Percentiles rank a stretch among this genome's conserved stretches.
Conservation (phyloP, 2,797 vertebrate species). For the Rousettus madagascariensis region DNA sequence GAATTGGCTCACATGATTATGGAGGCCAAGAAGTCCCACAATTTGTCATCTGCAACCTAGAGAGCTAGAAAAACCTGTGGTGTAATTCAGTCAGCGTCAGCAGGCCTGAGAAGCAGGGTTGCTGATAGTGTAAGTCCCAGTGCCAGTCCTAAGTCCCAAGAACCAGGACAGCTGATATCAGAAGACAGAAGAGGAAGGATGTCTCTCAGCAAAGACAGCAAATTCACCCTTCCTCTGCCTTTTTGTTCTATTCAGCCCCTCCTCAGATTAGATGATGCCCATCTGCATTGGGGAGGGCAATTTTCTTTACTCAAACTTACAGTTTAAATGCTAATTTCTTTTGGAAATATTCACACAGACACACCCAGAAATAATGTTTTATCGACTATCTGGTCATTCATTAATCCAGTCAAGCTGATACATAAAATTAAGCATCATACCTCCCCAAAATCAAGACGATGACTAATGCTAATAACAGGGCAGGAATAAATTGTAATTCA, state of each 20-base stretch:
- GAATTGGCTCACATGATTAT: neutral
- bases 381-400: neutral
- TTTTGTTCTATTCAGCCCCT: neutral
- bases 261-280: neutral
- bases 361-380: neutral
- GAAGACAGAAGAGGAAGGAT: neutral
- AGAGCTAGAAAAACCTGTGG: neutral
- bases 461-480: neutral
- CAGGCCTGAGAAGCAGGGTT: neutral
- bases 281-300: neutral
- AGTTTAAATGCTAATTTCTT: neutral
- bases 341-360: neutral
- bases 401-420: neutral
- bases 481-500: neutral
- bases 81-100: neutral
- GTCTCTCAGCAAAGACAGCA: neutral
- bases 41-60: neutral
- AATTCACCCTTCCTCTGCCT: neutral
- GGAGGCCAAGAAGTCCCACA: neutral
- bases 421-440: neutral
- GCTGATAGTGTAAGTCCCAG: neutral
- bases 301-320: neutral
- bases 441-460: neutral
- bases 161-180: neutral
- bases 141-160: neutral